phyloP scores from a whole-genome alignment of 2,888 invertebrate species.

The Strigamia transsilvanica region DNA sequence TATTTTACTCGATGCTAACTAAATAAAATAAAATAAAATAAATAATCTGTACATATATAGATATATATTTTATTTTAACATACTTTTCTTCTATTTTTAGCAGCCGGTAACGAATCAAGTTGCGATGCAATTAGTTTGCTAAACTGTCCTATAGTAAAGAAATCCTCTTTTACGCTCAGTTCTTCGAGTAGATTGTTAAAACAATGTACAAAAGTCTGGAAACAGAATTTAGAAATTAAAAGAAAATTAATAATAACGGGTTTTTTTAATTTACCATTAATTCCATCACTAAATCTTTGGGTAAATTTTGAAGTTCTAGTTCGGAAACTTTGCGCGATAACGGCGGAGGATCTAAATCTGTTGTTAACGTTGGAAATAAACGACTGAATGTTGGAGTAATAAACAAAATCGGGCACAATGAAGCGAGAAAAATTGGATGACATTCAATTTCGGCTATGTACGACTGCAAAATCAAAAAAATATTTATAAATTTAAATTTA shows the following conservation, averaged over 20 bases:
- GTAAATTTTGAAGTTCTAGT: conserved; percentile 9
- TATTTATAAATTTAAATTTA: background rate
- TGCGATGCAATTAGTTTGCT: conserved; percentile 72
- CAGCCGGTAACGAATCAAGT: conserved; percentile 70
- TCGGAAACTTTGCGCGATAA: background rate
- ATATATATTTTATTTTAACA: background rate
- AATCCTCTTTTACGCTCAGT: conserved; percentile 72
- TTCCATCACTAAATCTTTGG: background rate
- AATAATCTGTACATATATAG: background rate
- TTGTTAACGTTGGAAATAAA: conserved; percentile 67
- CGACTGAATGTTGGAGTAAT: conserved; percentile 71
- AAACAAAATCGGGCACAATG: conserved; percentile 71
- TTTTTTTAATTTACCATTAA: conserved; percentile 28
- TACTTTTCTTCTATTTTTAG: conserved; percentile 70
- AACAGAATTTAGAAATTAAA: background rate
- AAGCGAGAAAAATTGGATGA: conserved; percentile 71
- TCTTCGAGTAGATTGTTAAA: conserved; percentile 70
- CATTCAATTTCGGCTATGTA: conserved; percentile 71
- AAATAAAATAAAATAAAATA: conserved; percentile 51
- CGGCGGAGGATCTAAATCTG: conserved; percentile 2
- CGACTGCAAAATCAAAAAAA: conserved; percentile 67
- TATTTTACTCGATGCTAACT: conserved; percentile 62
- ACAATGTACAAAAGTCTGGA: conserved; percentile 60
- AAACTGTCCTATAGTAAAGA: conserved; percentile 72
- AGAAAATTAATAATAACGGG: background rate